A percentile compares a stretch with the other conserved stretches of the same genome.
These are phyloP conservation scores for Cacoxenus indagator DNA, from an alignment of 2,888 invertebrate genomes.

Conservation along the genomic window DNA sequence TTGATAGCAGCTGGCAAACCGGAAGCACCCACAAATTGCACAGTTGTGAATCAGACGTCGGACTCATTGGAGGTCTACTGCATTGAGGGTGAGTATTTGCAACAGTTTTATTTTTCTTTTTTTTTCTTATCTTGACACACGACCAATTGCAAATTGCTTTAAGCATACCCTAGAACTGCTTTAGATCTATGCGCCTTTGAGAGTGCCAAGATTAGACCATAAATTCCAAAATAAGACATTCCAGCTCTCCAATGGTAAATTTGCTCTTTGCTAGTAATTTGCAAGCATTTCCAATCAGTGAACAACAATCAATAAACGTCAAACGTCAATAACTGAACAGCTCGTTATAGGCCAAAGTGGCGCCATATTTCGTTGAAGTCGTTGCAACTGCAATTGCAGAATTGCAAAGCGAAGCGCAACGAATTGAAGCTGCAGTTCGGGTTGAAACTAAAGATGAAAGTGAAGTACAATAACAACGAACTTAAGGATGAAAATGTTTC, in stretches of 20 bases:
- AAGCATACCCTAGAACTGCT: too few species aligned
- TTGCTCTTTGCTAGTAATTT: not conserved
- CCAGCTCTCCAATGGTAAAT: not conserved
- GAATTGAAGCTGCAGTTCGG: not conserved
- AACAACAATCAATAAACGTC: conserved; percentile 13
- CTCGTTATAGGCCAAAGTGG: not conserved
- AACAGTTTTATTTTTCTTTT: too few species aligned
- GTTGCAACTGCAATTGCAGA: not conserved
- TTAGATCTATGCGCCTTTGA: too few species aligned
- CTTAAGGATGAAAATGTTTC: too few species aligned
- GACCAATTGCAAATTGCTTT: too few species aligned
- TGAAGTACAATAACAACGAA: too few species aligned
- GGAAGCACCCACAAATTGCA: conserved; percentile 83
- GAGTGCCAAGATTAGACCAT: not conserved
- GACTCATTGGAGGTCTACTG: conserved; percentile 83
- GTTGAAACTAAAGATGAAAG: not conserved
- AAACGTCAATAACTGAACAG: conserved; percentile 1
- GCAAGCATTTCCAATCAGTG: conserved; percentile 2
- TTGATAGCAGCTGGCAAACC: conserved; percentile 85
- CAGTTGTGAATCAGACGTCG: conserved; percentile 82
- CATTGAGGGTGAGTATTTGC: conserved; percentile 74
- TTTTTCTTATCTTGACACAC: too few species aligned
- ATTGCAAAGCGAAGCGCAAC: not conserved
- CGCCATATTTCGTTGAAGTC: not conserved
- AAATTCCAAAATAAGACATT: not conserved